A percentile compares a stretch with the other conserved stretches of the same genome.
Evolutionary conservation across 1,140 invertebrate species (phyloP).

Genomic region (Rhizoglyphus robini): DNA sequence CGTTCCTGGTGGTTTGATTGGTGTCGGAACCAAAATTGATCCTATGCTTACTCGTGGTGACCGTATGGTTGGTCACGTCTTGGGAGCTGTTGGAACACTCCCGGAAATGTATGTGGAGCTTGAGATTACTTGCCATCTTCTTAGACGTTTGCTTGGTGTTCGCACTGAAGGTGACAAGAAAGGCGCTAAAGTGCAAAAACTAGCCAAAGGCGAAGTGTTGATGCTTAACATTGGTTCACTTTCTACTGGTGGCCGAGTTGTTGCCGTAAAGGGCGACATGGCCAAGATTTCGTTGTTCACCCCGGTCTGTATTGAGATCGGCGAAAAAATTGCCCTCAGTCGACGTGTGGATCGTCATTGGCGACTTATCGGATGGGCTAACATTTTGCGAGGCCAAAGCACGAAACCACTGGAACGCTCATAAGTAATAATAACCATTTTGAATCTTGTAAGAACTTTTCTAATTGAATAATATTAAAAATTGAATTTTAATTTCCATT

Average conservation of each 20-base stretch:
- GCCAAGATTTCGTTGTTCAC: conserved; percentile 92
- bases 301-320: conserved; percentile 96
- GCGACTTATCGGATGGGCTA: conserved; percentile 41
- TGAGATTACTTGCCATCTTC: conserved; percentile 93
- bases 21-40: conserved; percentile 98
- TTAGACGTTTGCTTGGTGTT: conserved; percentile 87
- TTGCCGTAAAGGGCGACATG: conserved; percentile 91
- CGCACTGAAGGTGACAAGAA: conserved; percentile 98
- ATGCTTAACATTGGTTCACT: conserved; percentile 98
- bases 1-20: conserved; percentile 94
- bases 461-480: no score
- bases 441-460: background rate
- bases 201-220: conserved; percentile 74
- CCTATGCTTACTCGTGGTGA: conserved; percentile 94
- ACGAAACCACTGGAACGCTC: conserved; percentile 1
- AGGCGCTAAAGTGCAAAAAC: conserved; percentile 82
- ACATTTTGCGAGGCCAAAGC: conserved; percentile 4
- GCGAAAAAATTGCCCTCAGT: conserved; percentile 95
- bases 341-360: conserved; percentile 97
- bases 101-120: conserved; percentile 96
- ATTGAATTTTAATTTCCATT: no score
- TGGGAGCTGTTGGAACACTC: conserved; percentile 89
- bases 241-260: conserved; percentile 89
- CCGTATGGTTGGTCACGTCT: conserved; percentile 90
- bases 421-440: background rate